Conservation (phyloP, 2,888 invertebrate species). For the Thymelicus lineola region DNA sequence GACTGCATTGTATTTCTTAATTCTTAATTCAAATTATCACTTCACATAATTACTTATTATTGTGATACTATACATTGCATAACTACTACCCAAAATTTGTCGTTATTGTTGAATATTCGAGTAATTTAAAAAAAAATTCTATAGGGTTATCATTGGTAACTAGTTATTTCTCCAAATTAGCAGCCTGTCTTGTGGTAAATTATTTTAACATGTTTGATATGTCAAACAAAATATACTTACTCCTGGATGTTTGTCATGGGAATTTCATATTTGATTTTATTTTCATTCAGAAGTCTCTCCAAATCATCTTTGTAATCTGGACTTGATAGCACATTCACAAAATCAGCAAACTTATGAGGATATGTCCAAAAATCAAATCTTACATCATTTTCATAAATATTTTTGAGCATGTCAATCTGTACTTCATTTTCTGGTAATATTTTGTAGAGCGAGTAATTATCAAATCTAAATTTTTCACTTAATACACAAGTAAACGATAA, state of each 20-base stretch:
- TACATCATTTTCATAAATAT: slow-evolving; percentile 67
- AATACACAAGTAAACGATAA: slow-evolving; percentile 38
- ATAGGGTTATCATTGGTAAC: too few species aligned
- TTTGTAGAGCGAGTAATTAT: slow-evolving; percentile 81
- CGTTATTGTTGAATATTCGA: too few species aligned
- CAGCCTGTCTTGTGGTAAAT: too few species aligned
- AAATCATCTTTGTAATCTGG: slow-evolving; percentile 65
- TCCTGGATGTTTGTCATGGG: slow-evolving; percentile 79
- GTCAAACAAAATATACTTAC: slow-evolving; percentile 59
- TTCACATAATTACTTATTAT: too few species aligned
- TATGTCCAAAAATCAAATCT: slow-evolving; percentile 78
- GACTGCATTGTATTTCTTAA: too few species aligned
- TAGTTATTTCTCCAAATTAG: too few species aligned
- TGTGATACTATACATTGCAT: too few species aligned
- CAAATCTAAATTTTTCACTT: slow-evolving; percentile 61
- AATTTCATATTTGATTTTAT: slow-evolving; percentile 70
- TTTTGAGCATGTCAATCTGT: slow-evolving; percentile 77
- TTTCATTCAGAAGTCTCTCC: slow-evolving; percentile 58
- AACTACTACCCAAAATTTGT: too few species aligned
- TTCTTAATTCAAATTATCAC: too few species aligned
- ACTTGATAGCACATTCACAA: slow-evolving; percentile 72
- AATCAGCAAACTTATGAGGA: slow-evolving; percentile 58
- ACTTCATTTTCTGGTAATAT: slow-evolving; percentile 75
- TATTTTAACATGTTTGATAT: too few species aligned
- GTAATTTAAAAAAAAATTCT: too few species aligned